Base-by-base conservation (phyloP, 2,888 invertebrate species). In the Epistrophella euchroma region DNA sequence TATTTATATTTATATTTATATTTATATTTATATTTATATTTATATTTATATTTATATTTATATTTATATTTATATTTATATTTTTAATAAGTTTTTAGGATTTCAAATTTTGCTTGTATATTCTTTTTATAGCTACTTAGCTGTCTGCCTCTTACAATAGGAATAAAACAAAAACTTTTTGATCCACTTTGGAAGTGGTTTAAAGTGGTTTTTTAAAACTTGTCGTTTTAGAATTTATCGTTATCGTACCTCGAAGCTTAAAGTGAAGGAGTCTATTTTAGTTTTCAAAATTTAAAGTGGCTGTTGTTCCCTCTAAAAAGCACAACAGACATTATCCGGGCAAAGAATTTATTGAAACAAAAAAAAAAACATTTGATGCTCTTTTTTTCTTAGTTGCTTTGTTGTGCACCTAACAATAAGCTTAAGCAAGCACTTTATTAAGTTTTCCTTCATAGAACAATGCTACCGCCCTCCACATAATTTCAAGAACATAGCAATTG, bases 401-500 rank as follows among this genome's bases (percentile, higher is more conserved):
- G 1, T 19, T 50, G 17, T 9, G 45, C 47, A 10, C 19, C 22
- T 13, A 28, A 52, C 25, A 52, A 15, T 28, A 25, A 28, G 9
- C n/a, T n/a, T 28, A 52, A 52, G 52, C 15, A 52, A 52, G 25
- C 13, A 28, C 52, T 52, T 28, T 52, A 52, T 52, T 25, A 52
- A 52, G 17, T 28, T 15, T 25, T 25, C 47, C 4, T 47, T 22
- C 47, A 52, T 52, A 25, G 15, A 47, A 47, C 19, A 47, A 19
- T 19, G 47, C 47, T 47, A 47, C 47, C 47, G 11, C 11, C 47
- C 47, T 4, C 11, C 47, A 47, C 19, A 19, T 47, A 45, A 17
- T 10, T 43, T 43, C 17, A n/a, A 17, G 45, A 3, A 45, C 17
- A 45, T 45, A 45, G 17, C 45, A 45, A 45, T 17, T 45, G 45